Percentiles rank a stretch among this genome's conserved stretches.
Conservation (phyloP, 2,113 vertebrate genomes). For the Zosterops lateralis region DNA sequence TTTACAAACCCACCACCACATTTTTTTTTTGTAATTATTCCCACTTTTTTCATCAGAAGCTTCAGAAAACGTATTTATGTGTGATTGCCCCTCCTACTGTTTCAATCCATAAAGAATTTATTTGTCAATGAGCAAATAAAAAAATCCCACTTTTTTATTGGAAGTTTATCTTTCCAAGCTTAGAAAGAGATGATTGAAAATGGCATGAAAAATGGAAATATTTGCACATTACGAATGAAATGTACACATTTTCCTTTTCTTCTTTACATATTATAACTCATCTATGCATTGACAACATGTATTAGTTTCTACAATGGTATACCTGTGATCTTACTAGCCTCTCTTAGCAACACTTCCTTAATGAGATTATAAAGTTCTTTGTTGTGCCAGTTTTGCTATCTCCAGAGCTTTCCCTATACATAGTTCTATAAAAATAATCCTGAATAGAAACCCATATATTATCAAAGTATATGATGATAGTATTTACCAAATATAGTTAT, state of each 20-base stretch:
- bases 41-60: neutral
- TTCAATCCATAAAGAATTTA: neutral
- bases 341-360: neutral
- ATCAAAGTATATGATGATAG: neutral
- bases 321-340: neutral
- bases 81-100: neutral
- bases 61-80: neutral
- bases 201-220: neutral
- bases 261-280: neutral
- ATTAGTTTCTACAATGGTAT: neutral
- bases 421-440: neutral
- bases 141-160: neutral
- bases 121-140: neutral
- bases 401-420: neutral
- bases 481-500: neutral
- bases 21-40: neutral
- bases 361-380: neutral
- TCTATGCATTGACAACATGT: neutral
- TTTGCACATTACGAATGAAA: neutral
- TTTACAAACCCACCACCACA: neutral
- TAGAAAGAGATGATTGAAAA: neutral
- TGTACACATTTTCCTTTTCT: neutral
- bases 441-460: neutral
- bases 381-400: neutral
- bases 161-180: neutral